Conservation (phyloP, 2,113 vertebrate genomes). For the Pantherophis guttatus region DNA sequence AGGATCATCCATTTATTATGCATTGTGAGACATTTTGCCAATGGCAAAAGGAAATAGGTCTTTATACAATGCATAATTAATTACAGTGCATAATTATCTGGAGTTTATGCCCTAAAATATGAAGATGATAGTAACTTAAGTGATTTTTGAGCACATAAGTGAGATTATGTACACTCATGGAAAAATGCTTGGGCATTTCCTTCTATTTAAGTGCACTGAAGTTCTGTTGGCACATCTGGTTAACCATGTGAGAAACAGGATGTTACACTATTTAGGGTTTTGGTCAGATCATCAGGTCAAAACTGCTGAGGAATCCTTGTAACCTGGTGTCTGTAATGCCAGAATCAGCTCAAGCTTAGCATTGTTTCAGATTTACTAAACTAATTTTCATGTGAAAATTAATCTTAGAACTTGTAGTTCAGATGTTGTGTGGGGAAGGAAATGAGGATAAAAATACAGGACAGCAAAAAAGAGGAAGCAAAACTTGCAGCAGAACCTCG, state of each 20-base stretch:
- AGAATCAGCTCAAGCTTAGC: slow-evolving; percentile 3
- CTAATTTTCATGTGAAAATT: neutral
- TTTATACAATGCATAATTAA: neutral
- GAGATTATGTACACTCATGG: neutral
- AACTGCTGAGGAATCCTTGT: neutral
- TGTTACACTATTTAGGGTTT: neutral
- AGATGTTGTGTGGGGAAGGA: neutral
- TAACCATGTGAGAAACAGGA: neutral
- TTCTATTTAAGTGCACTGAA: neutral
- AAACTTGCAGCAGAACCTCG: neutral
- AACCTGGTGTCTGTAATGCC: neutral
- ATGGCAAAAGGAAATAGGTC: neutral
- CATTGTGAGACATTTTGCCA: neutral
- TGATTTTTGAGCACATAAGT: neutral
- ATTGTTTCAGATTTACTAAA: slow-evolving; percentile 2
- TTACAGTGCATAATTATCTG: neutral
- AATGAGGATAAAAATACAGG: neutral
- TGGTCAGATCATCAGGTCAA: neutral
- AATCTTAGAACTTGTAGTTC: neutral
- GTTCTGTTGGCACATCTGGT: neutral
- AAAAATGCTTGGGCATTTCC: neutral
- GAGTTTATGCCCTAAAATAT: neutral
- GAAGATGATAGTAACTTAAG: neutral
- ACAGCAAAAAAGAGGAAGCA: neutral
- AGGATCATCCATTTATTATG: neutral